phyloP scores from a whole-genome alignment of 2,797 vertebrate genomes.

The Pseudochirops corinnae region DNA sequence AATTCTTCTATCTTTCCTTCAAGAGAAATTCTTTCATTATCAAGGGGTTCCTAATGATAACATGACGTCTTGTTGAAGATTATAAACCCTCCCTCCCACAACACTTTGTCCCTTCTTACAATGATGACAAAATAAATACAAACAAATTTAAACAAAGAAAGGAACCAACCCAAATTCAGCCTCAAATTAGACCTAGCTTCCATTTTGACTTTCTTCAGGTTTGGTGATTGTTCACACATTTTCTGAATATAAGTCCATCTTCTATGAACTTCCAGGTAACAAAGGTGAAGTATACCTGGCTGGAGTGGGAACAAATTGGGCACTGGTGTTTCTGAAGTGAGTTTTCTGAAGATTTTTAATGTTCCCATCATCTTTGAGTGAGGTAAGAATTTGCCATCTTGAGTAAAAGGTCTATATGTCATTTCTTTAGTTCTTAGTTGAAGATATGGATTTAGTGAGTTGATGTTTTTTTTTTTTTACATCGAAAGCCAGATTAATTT shows the following conservation, averaged over 20 bases:
- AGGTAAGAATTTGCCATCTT: constrained; percentile 24
- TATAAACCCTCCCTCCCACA: not conserved
- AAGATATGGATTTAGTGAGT: not conserved
- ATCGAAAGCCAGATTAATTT: not conserved
- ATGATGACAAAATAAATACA: not conserved
- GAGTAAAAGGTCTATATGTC: not conserved
- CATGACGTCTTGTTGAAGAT: not conserved
- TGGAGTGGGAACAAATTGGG: not conserved
- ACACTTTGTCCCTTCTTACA: not conserved
- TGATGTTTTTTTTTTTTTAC: not conserved
- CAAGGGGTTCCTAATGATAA: not conserved
- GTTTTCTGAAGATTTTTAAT: not conserved
- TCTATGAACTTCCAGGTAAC: not conserved
- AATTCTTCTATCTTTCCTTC: not conserved
- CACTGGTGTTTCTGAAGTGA: not conserved
- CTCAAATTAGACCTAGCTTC: constrained; percentile 17
- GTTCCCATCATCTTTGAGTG: not conserved
- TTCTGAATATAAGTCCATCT: not conserved
- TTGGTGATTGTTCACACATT: not conserved
- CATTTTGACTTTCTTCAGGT: constrained; percentile 15
- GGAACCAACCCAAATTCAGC: not conserved
- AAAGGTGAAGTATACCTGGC: not conserved
- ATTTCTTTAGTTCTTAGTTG: constrained; percentile 35
- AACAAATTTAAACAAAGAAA: not conserved
- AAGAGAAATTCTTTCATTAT: not conserved